Base-by-base conservation (phyloP, 2,113 vertebrate genomes). In the Nesoenas mayeri region DNA sequence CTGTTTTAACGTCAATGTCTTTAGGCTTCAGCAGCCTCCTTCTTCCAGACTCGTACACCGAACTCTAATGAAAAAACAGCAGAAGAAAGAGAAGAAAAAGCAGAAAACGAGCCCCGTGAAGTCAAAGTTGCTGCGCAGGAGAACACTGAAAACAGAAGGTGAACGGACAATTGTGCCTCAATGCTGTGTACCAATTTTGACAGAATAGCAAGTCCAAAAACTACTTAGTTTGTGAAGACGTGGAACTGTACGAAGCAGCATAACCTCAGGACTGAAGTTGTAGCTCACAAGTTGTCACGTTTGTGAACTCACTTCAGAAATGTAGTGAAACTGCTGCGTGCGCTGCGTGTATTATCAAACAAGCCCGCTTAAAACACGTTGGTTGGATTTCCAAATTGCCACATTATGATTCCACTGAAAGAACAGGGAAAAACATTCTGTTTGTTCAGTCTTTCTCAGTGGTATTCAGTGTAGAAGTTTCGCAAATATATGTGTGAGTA, bases 121-220 rank as follows among this genome's bases (percentile, higher is more conserved):
- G 79, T 78, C 79, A 97, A 71, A 92, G 54, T 47, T 51, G 3
- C 97, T 3, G 91, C 89, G 22, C 79, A 96, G 83, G 98, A 98
- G 24, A 96, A 97, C 85, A 72, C 85, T 4, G 99, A 99, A 78
- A 98, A 98, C 58, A 98, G 95, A 61, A 99, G 98, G 99, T 99
- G 72, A 91, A 94, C 58, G n/a, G 56, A 28, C 24, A 47, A 14
- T 80, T 72, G 12, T 19, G 51, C 25, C 40, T 81, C 50, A 47
- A 1, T 36, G 18, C 65, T 17, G 3, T 40, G 3, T 25, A 86
- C 28, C 19, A 25, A 7, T 48, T 80, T 28, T 60, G 44, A 21
- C 26, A n/a, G 38, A 77, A 69, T 6, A 72, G 7, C 60, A 71
- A 47, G 21, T 51, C 56, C 10, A 24, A 82, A 80, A 77, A 2